Evolutionary conservation across 1,140 invertebrate genomes (phyloP), one percentile per base, ranked within the genome.

Genomic region (Drosophila virilis): DNA sequence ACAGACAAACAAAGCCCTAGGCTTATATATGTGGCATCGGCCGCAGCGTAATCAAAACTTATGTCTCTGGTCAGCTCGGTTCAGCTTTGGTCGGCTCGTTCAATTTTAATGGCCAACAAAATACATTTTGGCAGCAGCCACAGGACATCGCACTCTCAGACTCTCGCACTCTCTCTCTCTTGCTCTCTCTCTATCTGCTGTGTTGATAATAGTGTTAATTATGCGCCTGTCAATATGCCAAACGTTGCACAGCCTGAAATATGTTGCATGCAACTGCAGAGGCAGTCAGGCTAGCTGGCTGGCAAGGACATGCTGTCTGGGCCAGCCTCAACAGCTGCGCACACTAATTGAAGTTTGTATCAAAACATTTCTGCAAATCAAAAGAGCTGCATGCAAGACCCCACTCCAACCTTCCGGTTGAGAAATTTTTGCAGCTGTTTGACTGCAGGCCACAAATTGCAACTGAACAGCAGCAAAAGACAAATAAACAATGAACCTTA

Each of bases 191-290:
- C 7, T 51, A 8, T 17, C 13, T 48, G 64, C 57, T 82, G 66
- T 79, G 62, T 82, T 73, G 80, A 83, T 83, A 83, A 83, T 83
- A 83, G 80, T 83, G 80, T 83, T 83, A 83, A 83, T 83, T 83
- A 83, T 83, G 80, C 80, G 80, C 80, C 77, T 83, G 80, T 83
- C 80, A 83, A 83, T 83, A 84, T 83, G 80, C 77, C 80, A 84
- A 83, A 79, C 72, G 59, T 64, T 71, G 74, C 74, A 37, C 61
- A 66, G 72, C 54, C 80, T 78, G 64, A 79, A 82, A 83, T 82
- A 72, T 83, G 80, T 48, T 48, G 28, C 37, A 55, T 55, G 33
- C 50, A 57, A 33, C 45, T 50, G 58, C 38, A 37, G 17, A 40
- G 59, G 10, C 46, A n/a, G 12, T 28, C n/a, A n/a, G 12, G 45